phyloP scores from a whole-genome alignment of 2,113 vertebrate genomes.

The Pampusana beccarii region DNA sequence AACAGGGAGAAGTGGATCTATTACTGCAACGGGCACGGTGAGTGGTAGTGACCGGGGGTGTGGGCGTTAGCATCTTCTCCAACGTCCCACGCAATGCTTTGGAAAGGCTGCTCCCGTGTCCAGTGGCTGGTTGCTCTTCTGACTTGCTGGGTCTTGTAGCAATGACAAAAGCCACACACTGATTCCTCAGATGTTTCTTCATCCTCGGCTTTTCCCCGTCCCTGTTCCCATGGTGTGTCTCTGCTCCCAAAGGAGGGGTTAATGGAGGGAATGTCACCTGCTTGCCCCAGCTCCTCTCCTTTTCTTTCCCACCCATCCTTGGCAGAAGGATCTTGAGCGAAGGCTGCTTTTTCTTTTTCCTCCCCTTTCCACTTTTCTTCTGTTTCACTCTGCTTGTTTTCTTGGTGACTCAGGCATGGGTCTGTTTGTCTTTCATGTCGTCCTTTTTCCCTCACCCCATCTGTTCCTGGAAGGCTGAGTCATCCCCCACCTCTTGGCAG shows the following conservation, averaged over 20 bases:
- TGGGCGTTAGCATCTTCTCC: not conserved
- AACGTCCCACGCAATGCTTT: fast-evolving
- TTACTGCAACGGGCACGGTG: conserved; percentile 93
- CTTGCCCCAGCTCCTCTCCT: not conserved
- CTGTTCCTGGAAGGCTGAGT: conserved; percentile 22
- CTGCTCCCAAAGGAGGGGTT: not conserved
- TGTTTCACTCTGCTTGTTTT: not conserved
- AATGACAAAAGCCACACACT: not conserved
- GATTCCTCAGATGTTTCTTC: not conserved
- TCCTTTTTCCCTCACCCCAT: not conserved
- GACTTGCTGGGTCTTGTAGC: not conserved
- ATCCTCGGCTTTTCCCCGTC: not conserved
- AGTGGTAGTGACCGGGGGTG: conserved; percentile 2
- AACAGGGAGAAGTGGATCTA: conserved; percentile 95
- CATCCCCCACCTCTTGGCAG: not conserved
- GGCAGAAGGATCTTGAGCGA: not conserved
- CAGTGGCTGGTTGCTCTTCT: not conserved
- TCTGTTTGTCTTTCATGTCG: not conserved
- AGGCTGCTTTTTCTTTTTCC: fast-evolving
- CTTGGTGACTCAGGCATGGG: not conserved
- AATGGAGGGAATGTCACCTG: not conserved
- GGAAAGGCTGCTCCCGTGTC: fast-evolving
- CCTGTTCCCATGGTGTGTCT: not conserved
- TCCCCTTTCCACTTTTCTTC: not conserved
- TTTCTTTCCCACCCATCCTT: not conserved